Conservation (phyloP, 2,113 vertebrate species). For the Polypterus bichir region DNA sequence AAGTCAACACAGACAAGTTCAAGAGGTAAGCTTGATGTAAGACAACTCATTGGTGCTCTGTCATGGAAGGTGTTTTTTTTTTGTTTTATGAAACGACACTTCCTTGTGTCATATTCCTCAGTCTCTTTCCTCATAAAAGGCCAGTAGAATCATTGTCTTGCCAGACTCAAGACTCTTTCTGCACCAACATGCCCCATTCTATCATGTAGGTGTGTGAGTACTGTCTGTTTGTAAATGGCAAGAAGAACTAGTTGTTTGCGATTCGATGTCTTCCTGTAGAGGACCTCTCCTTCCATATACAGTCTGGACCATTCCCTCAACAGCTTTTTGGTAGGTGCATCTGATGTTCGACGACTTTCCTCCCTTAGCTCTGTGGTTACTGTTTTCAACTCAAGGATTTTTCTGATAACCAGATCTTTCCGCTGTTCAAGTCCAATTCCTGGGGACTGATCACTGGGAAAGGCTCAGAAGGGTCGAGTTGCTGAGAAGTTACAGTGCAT, state of each 20-base stretch:
- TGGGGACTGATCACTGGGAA: too few species aligned
- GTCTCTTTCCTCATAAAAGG: background rate
- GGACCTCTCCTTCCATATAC: background rate
- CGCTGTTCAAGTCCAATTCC: too few species aligned
- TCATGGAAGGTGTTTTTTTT: background rate
- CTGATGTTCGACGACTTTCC: too few species aligned
- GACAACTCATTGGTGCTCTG: background rate
- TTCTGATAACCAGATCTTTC: too few species aligned
- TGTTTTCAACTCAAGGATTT: too few species aligned
- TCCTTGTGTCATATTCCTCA: background rate
- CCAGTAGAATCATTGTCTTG: conserved; percentile 9
- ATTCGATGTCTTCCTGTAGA: background rate
- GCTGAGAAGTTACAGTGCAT: too few species aligned
- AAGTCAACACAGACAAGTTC: conserved; percentile 17
- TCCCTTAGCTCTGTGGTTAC: too few species aligned
- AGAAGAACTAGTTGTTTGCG: conserved; percentile 3
- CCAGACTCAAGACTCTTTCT: conserved; percentile 7
- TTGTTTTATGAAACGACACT: background rate
- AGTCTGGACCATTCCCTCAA: too few species aligned
- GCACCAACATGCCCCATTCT: conserved; percentile 11
- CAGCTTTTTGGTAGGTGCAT: too few species aligned
- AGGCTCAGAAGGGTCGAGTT: too few species aligned
- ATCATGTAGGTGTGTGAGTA: conserved; percentile 8
- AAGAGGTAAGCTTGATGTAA: conserved; percentile 7
- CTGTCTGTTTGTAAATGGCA: too few species aligned